Percentiles rank a stretch among this genome's conserved stretches.
phyloP scores from a whole-genome alignment of 1,140 invertebrate genomes.

The Drosophila kurseongensis region DNA sequence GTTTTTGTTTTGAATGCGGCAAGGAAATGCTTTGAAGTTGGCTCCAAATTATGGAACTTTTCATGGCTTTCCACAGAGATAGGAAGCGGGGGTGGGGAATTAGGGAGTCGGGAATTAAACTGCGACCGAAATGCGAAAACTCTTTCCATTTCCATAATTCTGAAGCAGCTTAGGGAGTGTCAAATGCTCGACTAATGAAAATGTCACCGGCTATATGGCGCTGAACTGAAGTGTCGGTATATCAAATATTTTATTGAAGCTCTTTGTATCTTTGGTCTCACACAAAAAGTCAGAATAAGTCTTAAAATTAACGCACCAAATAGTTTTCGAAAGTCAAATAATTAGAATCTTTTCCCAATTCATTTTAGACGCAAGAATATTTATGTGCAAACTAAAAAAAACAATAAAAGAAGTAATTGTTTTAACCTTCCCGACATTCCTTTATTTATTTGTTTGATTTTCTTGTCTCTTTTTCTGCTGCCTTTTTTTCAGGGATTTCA shows the following conservation, averaged over 20 bases:
- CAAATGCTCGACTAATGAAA: constrained; percentile 7
- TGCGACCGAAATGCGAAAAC: constrained; percentile 30
- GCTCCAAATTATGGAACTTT: constrained; percentile 59
- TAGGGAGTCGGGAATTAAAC: constrained; percentile 24
- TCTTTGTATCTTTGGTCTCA: not conserved
- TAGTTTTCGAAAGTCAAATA: too few species aligned
- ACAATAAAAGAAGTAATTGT: not conserved
- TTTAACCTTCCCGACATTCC: not conserved
- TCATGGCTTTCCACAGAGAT: constrained; percentile 27
- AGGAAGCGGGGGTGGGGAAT: not conserved
- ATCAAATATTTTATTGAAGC: constrained; percentile 1
- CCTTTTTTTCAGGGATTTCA: not conserved
- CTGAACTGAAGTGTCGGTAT: not conserved
- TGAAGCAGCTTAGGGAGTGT: constrained; percentile 5
- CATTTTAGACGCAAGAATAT: too few species aligned
- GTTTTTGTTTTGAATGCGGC: constrained; percentile 55
- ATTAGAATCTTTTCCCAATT: too few species aligned
- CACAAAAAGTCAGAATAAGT: too few species aligned
- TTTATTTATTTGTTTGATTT: not conserved
- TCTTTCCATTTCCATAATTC: constrained; percentile 30
- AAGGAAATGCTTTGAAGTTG: constrained; percentile 70
- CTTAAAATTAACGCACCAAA: too few species aligned
- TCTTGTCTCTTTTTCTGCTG: too few species aligned
- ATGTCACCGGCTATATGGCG: constrained; percentile 17
- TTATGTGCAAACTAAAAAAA: too few species aligned